Percentiles rank a stretch among this genome's conserved stretches.
Evolutionary conservation across 2,113 vertebrate genomes (phyloP).

Genomic region (Nematolebias whitei): DNA sequence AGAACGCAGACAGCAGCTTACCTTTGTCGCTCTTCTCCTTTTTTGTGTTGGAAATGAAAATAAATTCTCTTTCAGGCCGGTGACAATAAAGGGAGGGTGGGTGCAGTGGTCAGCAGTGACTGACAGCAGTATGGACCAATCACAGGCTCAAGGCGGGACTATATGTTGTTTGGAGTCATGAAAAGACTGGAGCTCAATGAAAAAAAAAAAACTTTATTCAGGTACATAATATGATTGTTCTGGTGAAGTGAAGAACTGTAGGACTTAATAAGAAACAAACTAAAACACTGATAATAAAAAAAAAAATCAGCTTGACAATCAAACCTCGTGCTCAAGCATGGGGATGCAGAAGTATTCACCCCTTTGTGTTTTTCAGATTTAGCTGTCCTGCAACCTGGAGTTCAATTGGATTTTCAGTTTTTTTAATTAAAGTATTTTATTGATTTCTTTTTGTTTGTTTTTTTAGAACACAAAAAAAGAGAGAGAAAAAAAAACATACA

Average conservation of each 20-base stretch:
- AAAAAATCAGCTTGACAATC: too few relatives aligned
- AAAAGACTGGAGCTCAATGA: background rate
- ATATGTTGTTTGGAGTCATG: background rate
- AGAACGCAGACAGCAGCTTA: background rate
- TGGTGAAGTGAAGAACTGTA: background rate
- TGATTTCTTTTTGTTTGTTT: too few relatives aligned
- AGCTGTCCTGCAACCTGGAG: too few relatives aligned
- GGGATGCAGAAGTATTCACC: too few relatives aligned
- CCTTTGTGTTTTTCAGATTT: too few relatives aligned
- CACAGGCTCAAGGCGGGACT: slow-evolving; percentile 2
- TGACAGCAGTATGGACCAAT: slow-evolving; percentile 40
- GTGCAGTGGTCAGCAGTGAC: slow-evolving; percentile 8
- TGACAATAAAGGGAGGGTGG: slow-evolving; percentile 55
- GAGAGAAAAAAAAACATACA: too few relatives aligned
- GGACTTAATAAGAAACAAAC: background rate
- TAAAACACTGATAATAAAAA: too few relatives aligned
- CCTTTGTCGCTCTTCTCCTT: slow-evolving; percentile 42
- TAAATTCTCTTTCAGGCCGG: background rate
- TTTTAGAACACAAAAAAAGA: too few relatives aligned
- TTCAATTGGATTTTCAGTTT: too few relatives aligned
- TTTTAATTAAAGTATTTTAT: too few relatives aligned
- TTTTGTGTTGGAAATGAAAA: slow-evolving; percentile 29
- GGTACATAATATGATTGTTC: too few relatives aligned
- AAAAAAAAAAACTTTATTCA: background rate
- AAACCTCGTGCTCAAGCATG: too few relatives aligned